Evolutionary conservation across 2,113 vertebrate species (phyloP), one percentile per base, ranked within the genome.

Genomic region (Jaculus jaculus): DNA sequence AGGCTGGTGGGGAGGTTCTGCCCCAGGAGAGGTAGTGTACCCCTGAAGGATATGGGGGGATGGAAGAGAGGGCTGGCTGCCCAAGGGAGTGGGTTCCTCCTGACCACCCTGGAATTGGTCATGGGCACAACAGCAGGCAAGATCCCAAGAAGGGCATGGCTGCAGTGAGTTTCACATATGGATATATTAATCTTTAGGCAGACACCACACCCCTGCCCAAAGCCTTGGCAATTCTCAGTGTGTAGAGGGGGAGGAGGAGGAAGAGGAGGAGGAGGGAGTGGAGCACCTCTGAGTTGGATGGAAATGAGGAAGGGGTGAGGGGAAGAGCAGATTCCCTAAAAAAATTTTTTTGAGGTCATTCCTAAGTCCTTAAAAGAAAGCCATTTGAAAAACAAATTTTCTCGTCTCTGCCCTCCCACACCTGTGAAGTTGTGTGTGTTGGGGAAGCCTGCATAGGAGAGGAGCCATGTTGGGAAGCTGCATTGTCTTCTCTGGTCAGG

Each of bases 11-110:
- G 96, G 92, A 92, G 94, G 83, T 87, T 94, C 87, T 94, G 88
- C 97, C 96, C 95, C 96, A 77, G 88, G 92, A 95, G 94, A 97
- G 96, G 96, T 95, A 73, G 84, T 87, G 93, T 89, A 75, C 92
- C 96, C 91, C 92, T 79, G 92, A 96, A 95, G 92, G 95, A 78
- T 93, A 60, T 63, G 95, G 91, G 93, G 95, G 97, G 95, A 93
- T 84, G 87, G 96, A 96, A 75, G 94, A 96, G 95, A 90, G 96
- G 93, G 96, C 96, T 96, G 91, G 84, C 89, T 97, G 96, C 96
- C 95, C 96, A 54, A 87, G 95, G 95, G 96, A 93, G 92, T 84
- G 88, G 90, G 92, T 84, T 92, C 90, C 88, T 95, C 95, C 93
- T 66, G 82, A 89, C 89, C 94, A 74, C 79, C 69, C 94, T 96